A percentile compares a stretch with the other conserved stretches of the same genome.
These are phyloP conservation scores for Mirounga angustirostris DNA, from an alignment of 2,113 vertebrate genomes.

Conservation along the genomic window DNA sequence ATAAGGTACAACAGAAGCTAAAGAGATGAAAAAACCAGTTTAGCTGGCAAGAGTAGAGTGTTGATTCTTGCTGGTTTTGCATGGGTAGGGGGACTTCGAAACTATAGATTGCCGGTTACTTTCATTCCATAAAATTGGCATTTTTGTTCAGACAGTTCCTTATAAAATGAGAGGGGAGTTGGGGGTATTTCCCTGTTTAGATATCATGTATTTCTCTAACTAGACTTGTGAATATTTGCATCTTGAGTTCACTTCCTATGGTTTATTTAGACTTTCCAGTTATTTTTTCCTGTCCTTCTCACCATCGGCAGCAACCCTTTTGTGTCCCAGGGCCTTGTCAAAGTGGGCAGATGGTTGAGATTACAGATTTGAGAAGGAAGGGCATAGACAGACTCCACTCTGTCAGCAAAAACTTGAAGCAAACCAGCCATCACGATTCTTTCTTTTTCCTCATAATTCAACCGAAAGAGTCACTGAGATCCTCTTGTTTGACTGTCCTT, in stretches of 20 bases:
- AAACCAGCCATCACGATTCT: not conserved
- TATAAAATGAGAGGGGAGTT: slow-evolving; percentile 17
- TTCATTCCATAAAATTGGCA: slow-evolving; percentile 45
- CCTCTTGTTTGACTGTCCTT: slow-evolving; percentile 4
- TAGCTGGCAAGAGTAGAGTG: slow-evolving; percentile 34
- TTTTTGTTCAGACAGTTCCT: slow-evolving; percentile 24
- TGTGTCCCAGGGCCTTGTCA: not conserved
- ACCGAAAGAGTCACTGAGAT: slow-evolving; percentile 2
- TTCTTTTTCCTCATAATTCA: slow-evolving; percentile 7
- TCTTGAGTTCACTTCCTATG: slow-evolving; percentile 35
- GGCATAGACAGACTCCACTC: not conserved
- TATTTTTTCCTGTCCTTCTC: not conserved
- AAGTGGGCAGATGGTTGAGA: slow-evolving; percentile 29
- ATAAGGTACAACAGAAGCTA: not conserved
- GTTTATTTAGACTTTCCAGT: slow-evolving; percentile 15
- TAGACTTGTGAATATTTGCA: not conserved
- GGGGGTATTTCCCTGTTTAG: slow-evolving; percentile 3
- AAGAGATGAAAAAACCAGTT: not conserved
- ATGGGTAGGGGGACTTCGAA: slow-evolving; percentile 23
- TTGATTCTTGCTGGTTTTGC: slow-evolving; percentile 41
- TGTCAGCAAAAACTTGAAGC: slow-evolving; percentile 1
- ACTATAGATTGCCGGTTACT: slow-evolving; percentile 21
- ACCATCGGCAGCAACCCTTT: not conserved
- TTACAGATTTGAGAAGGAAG: slow-evolving; percentile 6
- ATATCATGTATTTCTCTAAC: slow-evolving; percentile 26